Evolutionary conservation across 2,113 vertebrate genomes (phyloP).

Genomic region (Pluvialis apricaria): DNA sequence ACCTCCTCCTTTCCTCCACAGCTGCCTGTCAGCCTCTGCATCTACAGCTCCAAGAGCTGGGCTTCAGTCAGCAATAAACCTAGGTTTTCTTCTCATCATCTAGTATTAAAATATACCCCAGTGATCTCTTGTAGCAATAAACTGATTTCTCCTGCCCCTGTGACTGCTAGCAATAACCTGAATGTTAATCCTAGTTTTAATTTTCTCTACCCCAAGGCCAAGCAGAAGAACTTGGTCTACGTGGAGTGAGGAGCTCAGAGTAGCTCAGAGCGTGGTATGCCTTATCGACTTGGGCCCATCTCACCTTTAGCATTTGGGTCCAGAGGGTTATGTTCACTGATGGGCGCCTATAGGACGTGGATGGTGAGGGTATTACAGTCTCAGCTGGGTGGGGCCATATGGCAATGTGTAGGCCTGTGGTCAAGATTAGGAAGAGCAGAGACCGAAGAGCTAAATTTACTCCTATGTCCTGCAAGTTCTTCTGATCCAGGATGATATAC

Average conservation of each 20-base stretch:
- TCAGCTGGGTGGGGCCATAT: background rate
- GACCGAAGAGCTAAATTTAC: background rate
- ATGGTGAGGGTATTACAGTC: background rate
- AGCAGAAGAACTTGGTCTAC: background rate
- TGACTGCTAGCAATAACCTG: background rate
- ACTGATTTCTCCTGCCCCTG: background rate
- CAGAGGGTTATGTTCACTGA: background rate
- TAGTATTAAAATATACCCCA: background rate
- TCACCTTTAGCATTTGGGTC: background rate
- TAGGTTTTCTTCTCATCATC: background rate
- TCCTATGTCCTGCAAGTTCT: background rate
- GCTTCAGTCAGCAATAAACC: background rate
- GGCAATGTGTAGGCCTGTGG: background rate
- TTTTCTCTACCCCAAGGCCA: background rate
- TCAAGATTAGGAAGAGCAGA: background rate
- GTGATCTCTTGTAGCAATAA: background rate
- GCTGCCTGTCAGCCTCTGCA: background rate
- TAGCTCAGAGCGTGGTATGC: background rate
- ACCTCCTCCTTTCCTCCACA: background rate
- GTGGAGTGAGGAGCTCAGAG: background rate
- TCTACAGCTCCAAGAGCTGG: background rate
- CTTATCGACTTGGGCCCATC: background rate
- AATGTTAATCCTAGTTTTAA: background rate
- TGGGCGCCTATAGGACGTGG: background rate
- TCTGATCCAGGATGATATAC: background rate